These are phyloP conservation scores for Littorina saxatilis DNA, from an alignment of 1,140 invertebrate species.

Conservation along the genomic window DNA sequence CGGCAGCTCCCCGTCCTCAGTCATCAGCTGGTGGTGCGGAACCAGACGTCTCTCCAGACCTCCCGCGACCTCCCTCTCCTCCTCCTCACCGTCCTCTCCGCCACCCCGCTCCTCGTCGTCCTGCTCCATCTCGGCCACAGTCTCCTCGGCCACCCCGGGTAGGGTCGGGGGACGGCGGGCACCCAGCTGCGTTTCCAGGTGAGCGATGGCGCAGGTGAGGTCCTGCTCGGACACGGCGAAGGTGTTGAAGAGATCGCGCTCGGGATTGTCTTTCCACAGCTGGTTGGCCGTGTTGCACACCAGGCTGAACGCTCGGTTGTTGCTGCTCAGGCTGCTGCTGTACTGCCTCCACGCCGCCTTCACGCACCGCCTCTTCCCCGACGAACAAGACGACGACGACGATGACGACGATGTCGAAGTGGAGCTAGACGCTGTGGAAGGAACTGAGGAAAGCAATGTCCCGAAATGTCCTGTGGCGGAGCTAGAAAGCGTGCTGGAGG, in stretches of 20 bases:
- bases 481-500: background rate
- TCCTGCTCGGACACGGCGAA: slow-evolving; percentile 71
- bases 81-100: background rate
- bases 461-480: background rate
- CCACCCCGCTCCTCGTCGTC: too few species aligned
- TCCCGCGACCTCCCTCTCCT: background rate
- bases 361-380: background rate
- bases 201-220: slow-evolving; percentile 65
- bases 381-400: background rate
- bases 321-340: background rate
- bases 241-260: slow-evolving; percentile 69
- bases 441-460: too few species aligned
- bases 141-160: background rate
- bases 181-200: slow-evolving; percentile 66
- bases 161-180: slow-evolving; percentile 22
- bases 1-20: slow-evolving; percentile 44
- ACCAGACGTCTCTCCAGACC: too few species aligned
- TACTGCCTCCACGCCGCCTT: too few species aligned
- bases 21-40: too few species aligned
- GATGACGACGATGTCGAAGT: background rate
- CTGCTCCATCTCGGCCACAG: too few species aligned
- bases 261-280: slow-evolving; percentile 71
- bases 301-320: slow-evolving; percentile 6
- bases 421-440: background rate
- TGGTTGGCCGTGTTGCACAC: slow-evolving; percentile 48